Evolutionary conservation across 1,140 invertebrate genomes (phyloP), one percentile per base, ranked within the genome.

Genomic region (Lineus longissimus): DNA sequence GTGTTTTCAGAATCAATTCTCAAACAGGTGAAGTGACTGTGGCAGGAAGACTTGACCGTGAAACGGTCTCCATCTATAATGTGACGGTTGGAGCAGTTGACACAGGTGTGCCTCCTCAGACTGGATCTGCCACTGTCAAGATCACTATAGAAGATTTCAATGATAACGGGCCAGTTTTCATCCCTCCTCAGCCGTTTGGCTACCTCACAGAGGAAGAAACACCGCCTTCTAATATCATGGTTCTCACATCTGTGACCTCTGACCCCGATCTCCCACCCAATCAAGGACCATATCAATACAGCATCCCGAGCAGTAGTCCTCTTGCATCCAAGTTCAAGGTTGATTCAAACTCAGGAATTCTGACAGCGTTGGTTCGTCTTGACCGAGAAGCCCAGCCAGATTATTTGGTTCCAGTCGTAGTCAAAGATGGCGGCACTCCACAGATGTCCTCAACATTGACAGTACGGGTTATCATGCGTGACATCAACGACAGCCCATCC

Each of bases 221-320:
- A 0, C 84, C 89, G 2, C 90, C 89, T 62, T 91, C 91, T 0
- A 90, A 86, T 63, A 88, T 97, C 0, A 91, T 94, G 85, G 90
- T 88, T 0, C 77, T 98, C 6, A 86, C 86, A 36, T 62, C 70
- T 43, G 70, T 69, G 64, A 94, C 94, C 0, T 90, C 84, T 31
- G 95, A 98, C 86, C 88, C 89, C 0, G 94, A 97, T 83, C 77
- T 95, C 15, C 89, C 91, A n/a, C 91, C 91, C 11, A 95, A 95
- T 76, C 92, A 91, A 15, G 91, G 89, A 22, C 94, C 94, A 4
- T 98, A 95, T 72, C 88, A 85, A 0, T 97, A 93, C 73, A 82
- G 82, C 56, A 79, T 95, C 1, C 83, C 94, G 22, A 90, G 89
- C 2, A 91, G 91, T 2, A 87, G 86, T 70, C 89, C 93, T 71